phyloP scores from a whole-genome alignment of 2,797 vertebrate species.

The Enteromius thamalakanensis region DNA sequence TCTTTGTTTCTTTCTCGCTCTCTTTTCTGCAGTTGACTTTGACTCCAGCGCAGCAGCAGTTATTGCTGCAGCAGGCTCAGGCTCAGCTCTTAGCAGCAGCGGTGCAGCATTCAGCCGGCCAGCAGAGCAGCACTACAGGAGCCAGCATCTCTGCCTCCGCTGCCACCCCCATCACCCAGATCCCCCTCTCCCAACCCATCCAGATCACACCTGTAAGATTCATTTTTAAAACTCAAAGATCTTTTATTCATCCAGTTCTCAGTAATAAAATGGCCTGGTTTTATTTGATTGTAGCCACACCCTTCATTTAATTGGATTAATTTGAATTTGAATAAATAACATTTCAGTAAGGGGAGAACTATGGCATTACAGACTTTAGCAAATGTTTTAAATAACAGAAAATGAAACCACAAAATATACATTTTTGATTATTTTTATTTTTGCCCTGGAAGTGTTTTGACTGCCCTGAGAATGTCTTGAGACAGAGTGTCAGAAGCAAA shows the following conservation, averaged over 20 bases:
- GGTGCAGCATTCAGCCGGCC: conserved; percentile 94
- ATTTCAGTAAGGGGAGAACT: neutral
- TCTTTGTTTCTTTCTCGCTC: conserved; percentile 14
- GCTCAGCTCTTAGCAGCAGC: conserved; percentile 96
- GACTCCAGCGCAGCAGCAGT: conserved; percentile 95
- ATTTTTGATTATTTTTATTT: neutral
- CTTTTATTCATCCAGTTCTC: neutral
- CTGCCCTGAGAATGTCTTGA: neutral
- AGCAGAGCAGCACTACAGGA: conserved; percentile 94
- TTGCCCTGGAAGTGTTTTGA: conserved; percentile 19
- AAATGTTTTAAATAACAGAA: neutral
- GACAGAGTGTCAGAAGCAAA: neutral
- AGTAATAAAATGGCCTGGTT: neutral
- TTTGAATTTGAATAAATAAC: neutral
- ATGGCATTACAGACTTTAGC: conserved; percentile 3
- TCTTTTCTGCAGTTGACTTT: conserved; percentile 84
- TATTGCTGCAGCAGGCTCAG: conserved; percentile 94
- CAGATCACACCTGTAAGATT: conserved; percentile 89
- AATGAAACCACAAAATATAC: too few species aligned
- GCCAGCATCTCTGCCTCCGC: conserved; percentile 97
- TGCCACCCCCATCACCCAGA: conserved; percentile 96
- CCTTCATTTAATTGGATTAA: neutral
- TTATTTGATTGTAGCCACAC: neutral
- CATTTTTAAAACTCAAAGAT: too few species aligned
- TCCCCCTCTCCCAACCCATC: conserved; percentile 96